phyloP scores from a whole-genome alignment of 2,888 invertebrate genomes.

The Argyresthia goedartella region DNA sequence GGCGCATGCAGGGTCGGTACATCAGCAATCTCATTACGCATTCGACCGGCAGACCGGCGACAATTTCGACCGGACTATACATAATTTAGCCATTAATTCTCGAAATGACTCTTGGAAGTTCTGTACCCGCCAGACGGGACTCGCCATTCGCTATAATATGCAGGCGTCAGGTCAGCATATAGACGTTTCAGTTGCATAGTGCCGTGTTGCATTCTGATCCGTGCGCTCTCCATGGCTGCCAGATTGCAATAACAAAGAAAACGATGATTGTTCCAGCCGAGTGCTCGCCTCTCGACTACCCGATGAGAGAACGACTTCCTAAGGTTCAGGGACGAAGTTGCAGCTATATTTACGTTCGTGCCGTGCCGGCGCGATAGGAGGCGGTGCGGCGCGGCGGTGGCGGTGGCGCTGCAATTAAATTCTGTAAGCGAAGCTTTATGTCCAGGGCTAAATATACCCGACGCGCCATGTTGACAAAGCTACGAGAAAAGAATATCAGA shows the following conservation, averaged over 20 bases:
- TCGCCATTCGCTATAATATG: slow-evolving; percentile 45
- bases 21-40: slow-evolving; percentile 45
- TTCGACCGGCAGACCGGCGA: slow-evolving; percentile 45
- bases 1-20: slow-evolving; percentile 30
- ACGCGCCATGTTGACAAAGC: slow-evolving; percentile 1
- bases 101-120: slow-evolving; percentile 59
- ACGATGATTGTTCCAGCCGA: slow-evolving; percentile 1
- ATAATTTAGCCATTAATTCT: slow-evolving; percentile 65
- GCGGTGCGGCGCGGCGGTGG: too few relatives aligned
- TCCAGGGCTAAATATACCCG: slow-evolving; percentile 51
- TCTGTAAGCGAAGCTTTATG: slow-evolving; percentile 61
- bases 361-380: too few relatives aligned
- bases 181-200: background rate
- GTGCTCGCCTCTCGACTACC: background rate
- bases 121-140: slow-evolving; percentile 43
- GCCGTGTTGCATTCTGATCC: background rate
- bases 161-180: slow-evolving; percentile 27
- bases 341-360: slow-evolving; percentile 59
- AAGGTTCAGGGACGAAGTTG: slow-evolving; percentile 61
- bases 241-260: background rate
- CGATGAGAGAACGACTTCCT: slow-evolving; percentile 49
- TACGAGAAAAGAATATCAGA: background rate
- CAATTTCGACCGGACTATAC: slow-evolving; percentile 60
- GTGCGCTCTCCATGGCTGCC: background rate
- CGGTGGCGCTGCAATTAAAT: slow-evolving; percentile 67